A percentile compares a stretch with the other conserved stretches of the same genome.
phyloP scores from a whole-genome alignment of 2,797 vertebrate genomes.

The Remorina albescens region DNA sequence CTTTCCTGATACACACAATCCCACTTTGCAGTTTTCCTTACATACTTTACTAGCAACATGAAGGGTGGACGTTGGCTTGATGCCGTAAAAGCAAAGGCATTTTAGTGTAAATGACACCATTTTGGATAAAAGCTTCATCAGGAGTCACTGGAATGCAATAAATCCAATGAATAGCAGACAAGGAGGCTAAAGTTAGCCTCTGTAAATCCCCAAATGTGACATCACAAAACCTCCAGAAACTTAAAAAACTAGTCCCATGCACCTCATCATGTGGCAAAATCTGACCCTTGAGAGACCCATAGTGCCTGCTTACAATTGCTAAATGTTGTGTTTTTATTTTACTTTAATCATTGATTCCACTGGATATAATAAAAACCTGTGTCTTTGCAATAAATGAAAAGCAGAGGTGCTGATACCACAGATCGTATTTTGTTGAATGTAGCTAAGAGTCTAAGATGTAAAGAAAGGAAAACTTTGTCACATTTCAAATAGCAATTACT shows the following conservation, averaged over 20 bases:
- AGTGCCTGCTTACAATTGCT: background rate
- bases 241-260: background rate
- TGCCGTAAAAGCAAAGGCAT: background rate
- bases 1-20: too few species aligned
- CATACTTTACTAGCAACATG: too few species aligned
- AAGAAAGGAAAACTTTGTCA: background rate
- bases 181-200: background rate
- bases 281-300: background rate
- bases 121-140: background rate
- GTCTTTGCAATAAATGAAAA: slow-evolving; percentile 21
- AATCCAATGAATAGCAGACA: background rate
- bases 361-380: slow-evolving; percentile 12
- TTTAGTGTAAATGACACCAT: background rate
- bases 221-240: background rate
- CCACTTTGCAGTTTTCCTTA: too few species aligned
- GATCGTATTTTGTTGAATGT: background rate
- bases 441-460: background rate
- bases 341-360: slow-evolving; percentile 14
- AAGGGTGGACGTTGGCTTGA: too few species aligned
- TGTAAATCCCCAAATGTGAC: too few species aligned
- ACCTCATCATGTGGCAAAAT: background rate
- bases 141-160: slow-evolving; percentile 7
- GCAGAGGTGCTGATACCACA: slow-evolving; percentile 1
- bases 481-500: slow-evolving; percentile 14
- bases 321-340: background rate